Percentiles rank a stretch among this genome's conserved stretches.
These are phyloP conservation scores for Carollia perspicillata DNA, from an alignment of 2,113 vertebrate species.

Conservation along the genomic window DNA sequence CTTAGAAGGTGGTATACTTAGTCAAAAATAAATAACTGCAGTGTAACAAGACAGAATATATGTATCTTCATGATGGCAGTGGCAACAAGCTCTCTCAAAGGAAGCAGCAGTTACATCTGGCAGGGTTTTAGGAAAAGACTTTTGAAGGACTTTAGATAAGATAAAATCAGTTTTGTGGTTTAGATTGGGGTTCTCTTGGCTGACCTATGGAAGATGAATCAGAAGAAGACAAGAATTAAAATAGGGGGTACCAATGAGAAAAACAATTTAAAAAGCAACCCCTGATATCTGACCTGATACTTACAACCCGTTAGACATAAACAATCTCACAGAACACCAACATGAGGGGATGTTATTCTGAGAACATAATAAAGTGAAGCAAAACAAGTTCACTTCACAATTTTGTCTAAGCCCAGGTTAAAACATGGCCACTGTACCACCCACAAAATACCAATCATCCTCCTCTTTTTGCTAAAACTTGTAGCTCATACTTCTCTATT, in stretches of 20 bases:
- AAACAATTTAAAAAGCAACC: not conserved
- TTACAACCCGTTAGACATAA: not conserved
- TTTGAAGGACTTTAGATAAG: not conserved
- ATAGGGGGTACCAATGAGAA: not conserved
- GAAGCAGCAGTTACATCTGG: not conserved
- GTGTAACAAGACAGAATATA: not conserved
- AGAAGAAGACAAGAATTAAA: not conserved
- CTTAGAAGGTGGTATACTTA: not conserved
- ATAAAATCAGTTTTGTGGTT: not conserved
- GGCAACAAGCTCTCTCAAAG: not conserved
- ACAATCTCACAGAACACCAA: not conserved
- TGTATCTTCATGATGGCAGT: not conserved
- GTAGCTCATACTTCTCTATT: not conserved
- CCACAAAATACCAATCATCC: not conserved
- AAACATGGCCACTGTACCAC: not conserved
- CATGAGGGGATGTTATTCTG: not conserved
- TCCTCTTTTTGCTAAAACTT: not conserved
- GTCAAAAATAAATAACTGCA: not conserved
- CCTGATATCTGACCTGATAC: not conserved
- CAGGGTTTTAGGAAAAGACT: not conserved
- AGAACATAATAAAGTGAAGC: not conserved
- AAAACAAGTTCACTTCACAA: not conserved
- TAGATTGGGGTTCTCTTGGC: not conserved
- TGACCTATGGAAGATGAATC: slow-evolving; percentile 1
- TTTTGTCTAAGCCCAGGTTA: not conserved